Conservation (phyloP, 2,888 invertebrate genomes). For the Aspidiotus destructor region DNA sequence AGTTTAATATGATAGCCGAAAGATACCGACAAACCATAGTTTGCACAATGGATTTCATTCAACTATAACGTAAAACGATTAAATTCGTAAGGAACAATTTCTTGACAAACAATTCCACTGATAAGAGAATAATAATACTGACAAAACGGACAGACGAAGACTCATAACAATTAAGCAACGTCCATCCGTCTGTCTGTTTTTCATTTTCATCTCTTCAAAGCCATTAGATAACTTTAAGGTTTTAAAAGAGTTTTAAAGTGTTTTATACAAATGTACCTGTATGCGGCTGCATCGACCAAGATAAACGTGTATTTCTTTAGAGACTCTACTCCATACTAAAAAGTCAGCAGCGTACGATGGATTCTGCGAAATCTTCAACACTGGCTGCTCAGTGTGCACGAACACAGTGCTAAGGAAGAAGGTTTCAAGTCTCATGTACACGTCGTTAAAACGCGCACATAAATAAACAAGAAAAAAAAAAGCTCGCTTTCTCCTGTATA, state of each 20-base stretch:
- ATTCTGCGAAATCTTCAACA: conserved; percentile 24
- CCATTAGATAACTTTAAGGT: conserved; percentile 2
- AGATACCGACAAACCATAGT: no score
- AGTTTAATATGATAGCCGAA: no score
- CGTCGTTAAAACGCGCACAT: background rate
- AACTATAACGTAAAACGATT: no score
- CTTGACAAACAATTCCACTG: no score
- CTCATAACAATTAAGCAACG: no score
- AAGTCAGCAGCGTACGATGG: conserved; percentile 25
- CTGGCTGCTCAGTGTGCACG: conserved; percentile 9
- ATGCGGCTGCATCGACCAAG: conserved; percentile 20
- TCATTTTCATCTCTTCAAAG: no score
- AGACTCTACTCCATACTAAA: conserved; percentile 24
- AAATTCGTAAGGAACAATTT: no score
- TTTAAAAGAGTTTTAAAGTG: conserved; percentile 17
- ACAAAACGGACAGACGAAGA: no score
- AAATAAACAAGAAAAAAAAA: no score
- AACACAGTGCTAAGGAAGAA: conserved; percentile 25
- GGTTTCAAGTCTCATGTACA: conserved; percentile 22
- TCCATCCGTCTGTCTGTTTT: no score
- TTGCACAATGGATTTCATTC: no score
- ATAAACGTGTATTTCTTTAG: conserved; percentile 23
- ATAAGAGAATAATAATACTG: no score
- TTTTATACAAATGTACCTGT: conserved; percentile 28
- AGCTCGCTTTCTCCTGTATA: conserved; percentile 1